Base-by-base conservation (phyloP, 2,888 invertebrate genomes). In the Carcina quercana region DNA sequence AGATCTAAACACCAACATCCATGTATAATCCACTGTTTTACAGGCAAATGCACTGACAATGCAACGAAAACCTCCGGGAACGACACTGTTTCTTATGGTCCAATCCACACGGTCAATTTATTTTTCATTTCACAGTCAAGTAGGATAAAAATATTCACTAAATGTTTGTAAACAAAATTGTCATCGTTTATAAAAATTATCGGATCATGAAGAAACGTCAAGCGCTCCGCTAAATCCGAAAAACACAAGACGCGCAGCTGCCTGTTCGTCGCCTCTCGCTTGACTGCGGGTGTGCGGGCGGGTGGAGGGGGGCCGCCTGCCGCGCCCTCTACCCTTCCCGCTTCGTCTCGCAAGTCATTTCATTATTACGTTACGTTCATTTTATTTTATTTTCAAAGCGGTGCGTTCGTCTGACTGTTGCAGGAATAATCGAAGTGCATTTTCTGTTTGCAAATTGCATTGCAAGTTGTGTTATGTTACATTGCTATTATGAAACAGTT, bases 241-340 rank as follows among this genome's bases (percentile, higher is more conserved):
- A 79, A 79, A 80, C 74, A 78, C 78, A 79, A 80, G 75, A 75
- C 78, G 69, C 72, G 78, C 79, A 82, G 74, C 78, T 75, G 71
- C 74, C 78, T 74, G 71, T 59, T 63, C 50, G 57, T 71, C 67
- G 75, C 73, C 76, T 72, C 74, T 76, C 75, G 76, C 70, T 75
- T 59, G 65, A 65, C 60, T 54, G 66, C 64, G 62, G 71, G 66
- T 55, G 68, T 54, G 61, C 42, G 48, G 55, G 56, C 63, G 68
- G 53, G 57, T 42, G 50, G 43, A 59, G 40, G 41, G 34, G 43
- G 36, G 38, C 35, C 45, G 38, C 35, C 42, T 50, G 50, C 57
- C 56, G 61, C 70, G 67, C 73, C 71, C 67, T 63, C 70, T 71
- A 65, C 62, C 57, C 68, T 68, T 62, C 65, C 66, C 69, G 63